Base-by-base conservation (phyloP, 1,140 invertebrate genomes). In the Pentalonia nigronervosa region DNA sequence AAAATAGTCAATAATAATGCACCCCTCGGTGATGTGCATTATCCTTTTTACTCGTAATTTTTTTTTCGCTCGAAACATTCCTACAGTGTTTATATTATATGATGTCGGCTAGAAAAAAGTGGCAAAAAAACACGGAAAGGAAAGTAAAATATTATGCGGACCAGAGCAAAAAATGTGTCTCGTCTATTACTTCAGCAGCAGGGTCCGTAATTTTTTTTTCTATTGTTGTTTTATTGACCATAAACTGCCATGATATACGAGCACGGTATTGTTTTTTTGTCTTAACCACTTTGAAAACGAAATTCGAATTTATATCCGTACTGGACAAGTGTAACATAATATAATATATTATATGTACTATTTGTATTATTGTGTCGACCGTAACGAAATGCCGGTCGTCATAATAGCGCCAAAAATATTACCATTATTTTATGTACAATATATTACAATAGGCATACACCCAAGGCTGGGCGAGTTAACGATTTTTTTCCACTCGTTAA, bases 151-250 rank as follows among this genome's bases (percentile, higher is more conserved):
- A 47, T 34, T 7, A 34, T 30, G 45, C 6, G 47, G 47, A 23
- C 30, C n/a, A 25, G 41, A 41, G 83, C 36, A 86, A 86, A 86
- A 86, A 86, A 86, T 25, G 11, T 21, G 41, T 86, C 41, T 36
- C 41, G 83, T 86, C 81, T 41, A 41, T 41, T 76, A 76, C 17
- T 1, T 14, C 60, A 76, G 60, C 34, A 45, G 41, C 34, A 17
- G 83, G 23, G 83, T 30, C 4, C 25, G 83, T 86, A 41, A 86
- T 86, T 86, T 86, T 86, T 86, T 86, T 41, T 41, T n/a, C n/a
- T 23, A 86, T 86, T 50, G 86, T 88, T 50, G 3, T 88, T 88
- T 88, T 88, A 88, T 88, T 88, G 86, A 23, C 47, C 86, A 50
- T 88, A 88, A 88, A 88, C 47, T 20, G n/a, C 30, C 50, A n/a